These are phyloP conservation scores for Drosophila mayaguana DNA, from an alignment of 2,888 invertebrate species.

Conservation along the genomic window DNA sequence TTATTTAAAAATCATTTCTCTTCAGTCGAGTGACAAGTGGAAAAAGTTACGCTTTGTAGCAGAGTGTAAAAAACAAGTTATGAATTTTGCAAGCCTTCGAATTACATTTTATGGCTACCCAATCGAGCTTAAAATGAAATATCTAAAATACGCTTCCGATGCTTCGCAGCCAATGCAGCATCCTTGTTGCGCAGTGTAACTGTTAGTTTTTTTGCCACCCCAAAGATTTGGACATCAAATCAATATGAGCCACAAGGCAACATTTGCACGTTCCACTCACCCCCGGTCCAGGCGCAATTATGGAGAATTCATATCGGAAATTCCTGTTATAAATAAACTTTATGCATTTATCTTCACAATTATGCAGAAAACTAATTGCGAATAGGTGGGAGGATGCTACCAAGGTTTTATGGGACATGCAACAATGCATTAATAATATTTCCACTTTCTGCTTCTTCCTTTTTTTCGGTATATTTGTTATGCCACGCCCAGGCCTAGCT, in stretches of 20 bases:
- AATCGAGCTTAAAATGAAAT: neutral
- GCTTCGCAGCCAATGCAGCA: neutral
- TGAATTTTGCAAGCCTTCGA: neutral
- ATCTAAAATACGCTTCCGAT: neutral
- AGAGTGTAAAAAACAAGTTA: neutral
- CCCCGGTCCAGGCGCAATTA: neutral
- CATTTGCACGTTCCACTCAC: conserved; percentile 6
- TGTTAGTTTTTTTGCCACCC: neutral
- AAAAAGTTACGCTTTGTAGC: neutral
- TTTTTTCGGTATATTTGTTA: neutral
- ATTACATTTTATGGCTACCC: neutral
- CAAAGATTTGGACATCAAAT: neutral
- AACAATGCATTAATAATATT: conserved; percentile 73
- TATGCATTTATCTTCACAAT: conserved; percentile 6
- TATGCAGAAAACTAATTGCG: conserved; percentile 65
- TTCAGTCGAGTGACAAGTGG: neutral
- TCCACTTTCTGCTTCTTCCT: neutral
- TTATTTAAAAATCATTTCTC: neutral
- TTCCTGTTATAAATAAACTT: conserved; percentile 17
- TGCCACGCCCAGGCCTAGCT: conserved; percentile 23
- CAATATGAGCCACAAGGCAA: conserved; percentile 6
- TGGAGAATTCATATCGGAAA: conserved; percentile 32
- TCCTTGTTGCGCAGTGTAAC: neutral
- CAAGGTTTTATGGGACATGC: conserved; percentile 44
- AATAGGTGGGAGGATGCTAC: neutral